phyloP scores from a whole-genome alignment of 92 coral and sea anemone species.

The Heliopora coerulea region DNA sequence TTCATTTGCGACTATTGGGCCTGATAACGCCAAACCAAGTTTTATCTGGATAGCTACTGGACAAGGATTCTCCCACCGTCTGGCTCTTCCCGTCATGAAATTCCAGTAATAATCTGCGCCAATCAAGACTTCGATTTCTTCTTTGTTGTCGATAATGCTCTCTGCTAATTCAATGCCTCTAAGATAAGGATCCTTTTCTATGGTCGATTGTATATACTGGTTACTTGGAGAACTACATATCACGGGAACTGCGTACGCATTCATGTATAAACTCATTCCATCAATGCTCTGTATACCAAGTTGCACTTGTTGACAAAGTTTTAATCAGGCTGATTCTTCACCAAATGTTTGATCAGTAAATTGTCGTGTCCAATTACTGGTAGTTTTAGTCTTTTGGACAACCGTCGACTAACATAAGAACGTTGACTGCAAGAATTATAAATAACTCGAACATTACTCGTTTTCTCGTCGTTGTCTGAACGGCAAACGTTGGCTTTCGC shows the following conservation, averaged over 20 bases:
- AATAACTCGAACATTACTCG: constrained; percentile 34
- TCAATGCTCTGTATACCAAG: constrained; percentile 33
- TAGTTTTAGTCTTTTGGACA: constrained; percentile 43
- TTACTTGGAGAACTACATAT: constrained; percentile 57
- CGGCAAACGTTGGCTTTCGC: constrained; percentile 29
- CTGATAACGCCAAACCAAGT: constrained; percentile 36
- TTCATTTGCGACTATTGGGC: constrained; percentile 28
- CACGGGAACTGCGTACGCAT: constrained; percentile 49
- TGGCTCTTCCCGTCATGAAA: constrained; percentile 55
- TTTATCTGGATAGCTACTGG: constrained; percentile 33
- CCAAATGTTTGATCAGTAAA: constrained; percentile 50
- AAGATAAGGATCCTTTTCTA: no score
- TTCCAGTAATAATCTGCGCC: no score
- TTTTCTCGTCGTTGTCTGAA: not conserved
- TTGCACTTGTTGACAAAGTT: constrained; percentile 39
- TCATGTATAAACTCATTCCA: constrained; percentile 47
- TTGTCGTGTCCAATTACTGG: constrained; percentile 45
- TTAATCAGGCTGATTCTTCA: constrained; percentile 37
- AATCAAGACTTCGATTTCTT: constrained; percentile 56
- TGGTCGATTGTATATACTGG: no score
- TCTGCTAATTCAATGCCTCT: no score
- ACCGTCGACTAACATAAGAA: constrained; percentile 44
- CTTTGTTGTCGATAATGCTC: not conserved
- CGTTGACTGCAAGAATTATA: constrained; percentile 44
- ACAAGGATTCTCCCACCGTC: constrained; percentile 44